Evolutionary conservation across 2,888 invertebrate species (phyloP), one percentile per base, ranked within the genome.

Genomic region (Hermaeophaga mercurialis): DNA sequence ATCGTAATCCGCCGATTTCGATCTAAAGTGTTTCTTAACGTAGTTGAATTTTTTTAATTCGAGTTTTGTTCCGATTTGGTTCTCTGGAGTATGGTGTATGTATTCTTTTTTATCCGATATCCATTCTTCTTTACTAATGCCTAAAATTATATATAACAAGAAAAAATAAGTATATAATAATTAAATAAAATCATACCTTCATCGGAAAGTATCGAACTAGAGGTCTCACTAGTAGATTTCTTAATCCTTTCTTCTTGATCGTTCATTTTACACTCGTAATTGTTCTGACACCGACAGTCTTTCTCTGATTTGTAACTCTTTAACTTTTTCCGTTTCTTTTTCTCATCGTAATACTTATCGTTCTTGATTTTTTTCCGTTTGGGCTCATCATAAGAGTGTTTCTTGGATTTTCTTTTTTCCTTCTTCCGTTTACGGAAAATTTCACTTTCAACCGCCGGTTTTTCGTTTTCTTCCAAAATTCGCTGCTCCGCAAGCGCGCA

Each of bases 401-500:
- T 73, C 57, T 70, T 73, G n/a, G 69, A 70, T 66, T 80, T 81
- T 64, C 79, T 76, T 66, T 81, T 82, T 61, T 79, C 79, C 61
- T 76, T 76, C 64, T 78, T 79, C 1, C 71, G 67, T 56, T 74
- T 70, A 43, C 67, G 63, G 36, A 62, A 45, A 44, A 41, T 59
- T 36, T 68, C 57, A 45, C 58, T 60, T 18, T 69, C 62, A 34
- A 45, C 18, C 41, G 58, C 54, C 31, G 60, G 62, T 59, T 63
- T 68, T 33, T 65, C 66, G 1, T 84, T 88, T 74, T 91, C 91
- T 70, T 91, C 90, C 79, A 87, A 84, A 61, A 91, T 88, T 63
- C 91, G 82, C 71, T 92, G 91, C 71, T 92, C 92, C 0, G 92
- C 94, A 56, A 93, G 78, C 6, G 91, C 91, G 74, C 93, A 93